phyloP scores from a whole-genome alignment of 2,888 invertebrate species.

The Yponomeuta sedellus region DNA sequence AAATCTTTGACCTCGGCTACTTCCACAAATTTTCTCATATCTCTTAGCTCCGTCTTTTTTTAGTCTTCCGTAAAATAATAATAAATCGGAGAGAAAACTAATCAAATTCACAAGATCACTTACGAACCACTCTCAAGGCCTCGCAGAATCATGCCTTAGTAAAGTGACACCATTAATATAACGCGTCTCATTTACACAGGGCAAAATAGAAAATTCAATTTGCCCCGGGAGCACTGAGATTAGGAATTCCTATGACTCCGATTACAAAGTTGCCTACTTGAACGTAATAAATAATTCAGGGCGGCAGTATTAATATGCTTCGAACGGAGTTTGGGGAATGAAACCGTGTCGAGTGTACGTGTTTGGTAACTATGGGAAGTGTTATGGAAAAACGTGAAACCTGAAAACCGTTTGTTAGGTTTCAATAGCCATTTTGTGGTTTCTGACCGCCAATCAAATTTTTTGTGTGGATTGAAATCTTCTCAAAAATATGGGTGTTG shows the following conservation, averaged over 20 bases:
- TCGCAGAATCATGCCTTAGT: neutral
- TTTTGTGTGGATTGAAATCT: neutral
- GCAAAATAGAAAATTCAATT: neutral
- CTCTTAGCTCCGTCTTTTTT: no score
- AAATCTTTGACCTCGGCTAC: no score
- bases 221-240: neutral
- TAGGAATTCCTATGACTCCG: neutral
- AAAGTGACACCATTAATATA: neutral
- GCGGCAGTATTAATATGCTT: no score
- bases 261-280: neutral
- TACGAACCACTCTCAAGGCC: neutral
- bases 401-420: no score
- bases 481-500: neutral
- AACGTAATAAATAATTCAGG: neutral
- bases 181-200: neutral
- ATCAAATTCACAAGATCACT: neutral
- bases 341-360: no score
- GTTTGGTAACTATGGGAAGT: no score
- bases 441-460: neutral
- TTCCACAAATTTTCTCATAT: no score
- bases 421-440: no score
- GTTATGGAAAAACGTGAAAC: no score
- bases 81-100: neutral
- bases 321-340: no score
- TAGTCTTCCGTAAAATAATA: no score